Evolutionary conservation across 30 jellyfish, hydroid and myxozoan species (phyloP).

Genomic region (Chrysaora quinquecirrha): DNA sequence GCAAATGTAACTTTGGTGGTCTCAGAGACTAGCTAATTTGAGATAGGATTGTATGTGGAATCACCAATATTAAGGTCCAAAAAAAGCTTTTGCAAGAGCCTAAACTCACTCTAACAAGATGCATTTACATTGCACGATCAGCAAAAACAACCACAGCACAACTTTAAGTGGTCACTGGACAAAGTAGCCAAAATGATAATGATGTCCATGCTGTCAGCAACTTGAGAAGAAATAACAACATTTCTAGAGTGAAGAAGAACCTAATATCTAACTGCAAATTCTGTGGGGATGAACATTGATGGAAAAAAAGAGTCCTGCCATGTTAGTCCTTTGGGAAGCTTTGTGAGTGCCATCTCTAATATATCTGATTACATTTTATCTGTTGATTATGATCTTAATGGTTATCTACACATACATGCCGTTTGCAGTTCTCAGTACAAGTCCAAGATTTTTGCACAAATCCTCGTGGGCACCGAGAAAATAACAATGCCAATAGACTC

Average conservation of each 20-base stretch:
- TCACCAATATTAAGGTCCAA: not conserved
- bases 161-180: not conserved
- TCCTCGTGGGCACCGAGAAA: not conserved
- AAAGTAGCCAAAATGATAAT: not conserved
- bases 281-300: not conserved
- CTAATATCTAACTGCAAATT: too few relatives aligned
- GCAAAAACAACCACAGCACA: conserved; percentile 6
- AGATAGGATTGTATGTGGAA: conserved; percentile 40
- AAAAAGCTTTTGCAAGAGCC: not conserved
- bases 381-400: not conserved
- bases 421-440: too few relatives aligned
- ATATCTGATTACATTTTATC: too few relatives aligned
- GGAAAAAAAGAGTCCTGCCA: not conserved
- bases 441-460: conserved; percentile 17
- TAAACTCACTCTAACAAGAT: not conserved
- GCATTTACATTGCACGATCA: too few relatives aligned
- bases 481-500: not conserved
- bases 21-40: too few relatives aligned
- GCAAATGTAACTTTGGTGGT: conserved; percentile 10
- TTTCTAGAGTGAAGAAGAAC: too few relatives aligned
- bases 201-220: conserved; percentile 1
- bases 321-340: conserved; percentile 2
- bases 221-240: not conserved
- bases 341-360: not conserved
- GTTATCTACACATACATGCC: conserved; percentile 8